These are phyloP conservation scores for Nomada fabriciana DNA, from an alignment of 2,888 invertebrate species.

Conservation along the genomic window DNA sequence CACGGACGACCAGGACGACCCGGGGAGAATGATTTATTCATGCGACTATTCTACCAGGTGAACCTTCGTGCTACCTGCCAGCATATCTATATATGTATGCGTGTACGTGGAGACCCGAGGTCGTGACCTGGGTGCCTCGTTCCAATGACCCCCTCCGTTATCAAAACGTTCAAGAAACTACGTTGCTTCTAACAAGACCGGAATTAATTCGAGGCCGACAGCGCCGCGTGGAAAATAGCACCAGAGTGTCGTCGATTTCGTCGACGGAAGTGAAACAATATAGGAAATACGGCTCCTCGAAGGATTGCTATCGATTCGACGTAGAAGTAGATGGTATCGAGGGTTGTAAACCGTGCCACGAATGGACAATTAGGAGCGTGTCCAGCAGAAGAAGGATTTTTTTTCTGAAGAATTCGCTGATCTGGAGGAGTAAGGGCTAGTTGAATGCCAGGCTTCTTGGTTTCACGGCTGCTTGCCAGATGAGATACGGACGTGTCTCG, in stretches of 20 bases:
- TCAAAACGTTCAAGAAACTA: conserved; percentile 32
- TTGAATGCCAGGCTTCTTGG: not conserved
- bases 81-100: not conserved
- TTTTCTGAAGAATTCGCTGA: not conserved
- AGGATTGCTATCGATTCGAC: conserved; percentile 3
- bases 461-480: not conserved
- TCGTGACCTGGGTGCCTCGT: conserved; percentile 67
- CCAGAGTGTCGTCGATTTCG: not conserved
- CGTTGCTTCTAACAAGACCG: conserved; percentile 44
- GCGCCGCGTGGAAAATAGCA: not conserved
- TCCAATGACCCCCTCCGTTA: conserved; percentile 63
- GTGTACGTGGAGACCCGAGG: conserved; percentile 24
- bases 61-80: conserved; percentile 12
- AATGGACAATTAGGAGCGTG: not conserved
- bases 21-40: conserved; percentile 69
- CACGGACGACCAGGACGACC: conserved; percentile 48
- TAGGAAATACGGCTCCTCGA: not conserved
- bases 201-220: conserved; percentile 14
- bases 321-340: conserved; percentile 7
- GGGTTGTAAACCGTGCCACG: not conserved
- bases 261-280: not conserved
- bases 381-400: not conserved
- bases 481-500: not conserved
- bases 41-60: conserved; percentile 44
- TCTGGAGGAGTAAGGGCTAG: not conserved